Conservation (phyloP, 2,888 invertebrate species). For the Parasteatoda lunata region DNA sequence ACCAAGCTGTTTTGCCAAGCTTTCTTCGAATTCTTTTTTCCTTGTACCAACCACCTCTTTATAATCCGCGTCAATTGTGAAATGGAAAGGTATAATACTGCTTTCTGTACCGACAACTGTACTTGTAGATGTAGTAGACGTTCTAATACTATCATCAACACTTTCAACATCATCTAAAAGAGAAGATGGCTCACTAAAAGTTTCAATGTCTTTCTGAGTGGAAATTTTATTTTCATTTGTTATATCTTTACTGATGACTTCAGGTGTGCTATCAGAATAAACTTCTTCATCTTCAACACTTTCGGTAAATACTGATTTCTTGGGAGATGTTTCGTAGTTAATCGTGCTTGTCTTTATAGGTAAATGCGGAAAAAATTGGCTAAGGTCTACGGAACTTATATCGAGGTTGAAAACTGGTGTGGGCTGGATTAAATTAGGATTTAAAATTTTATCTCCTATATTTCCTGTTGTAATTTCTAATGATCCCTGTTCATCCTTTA, state of each 20-base stretch:
- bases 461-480: too few species aligned
- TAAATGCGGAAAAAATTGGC: too few species aligned
- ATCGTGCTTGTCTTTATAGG: too few species aligned
- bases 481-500: too few species aligned
- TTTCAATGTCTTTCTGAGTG: too few species aligned
- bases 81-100: constrained; percentile 47
- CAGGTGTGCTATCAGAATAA: not conserved
- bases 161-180: too few species aligned
- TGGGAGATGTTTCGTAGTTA: too few species aligned
- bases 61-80: constrained; percentile 62
- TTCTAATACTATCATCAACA: not conserved
- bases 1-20: constrained; percentile 43
- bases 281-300: not conserved
- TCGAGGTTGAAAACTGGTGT: too few species aligned
- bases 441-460: too few species aligned
- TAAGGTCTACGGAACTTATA: too few species aligned
- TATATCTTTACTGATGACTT: not conserved
- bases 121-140: not conserved
- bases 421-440: too few species aligned
- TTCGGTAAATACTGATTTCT: not conserved
- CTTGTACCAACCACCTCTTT: constrained; percentile 57
- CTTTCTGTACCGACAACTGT: constrained; percentile 24
- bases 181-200: too few species aligned
- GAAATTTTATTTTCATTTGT: not conserved
- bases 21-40: constrained; percentile 49